Base-by-base conservation (phyloP, 2,797 vertebrate genomes). In the Diglossa cyanea region DNA sequence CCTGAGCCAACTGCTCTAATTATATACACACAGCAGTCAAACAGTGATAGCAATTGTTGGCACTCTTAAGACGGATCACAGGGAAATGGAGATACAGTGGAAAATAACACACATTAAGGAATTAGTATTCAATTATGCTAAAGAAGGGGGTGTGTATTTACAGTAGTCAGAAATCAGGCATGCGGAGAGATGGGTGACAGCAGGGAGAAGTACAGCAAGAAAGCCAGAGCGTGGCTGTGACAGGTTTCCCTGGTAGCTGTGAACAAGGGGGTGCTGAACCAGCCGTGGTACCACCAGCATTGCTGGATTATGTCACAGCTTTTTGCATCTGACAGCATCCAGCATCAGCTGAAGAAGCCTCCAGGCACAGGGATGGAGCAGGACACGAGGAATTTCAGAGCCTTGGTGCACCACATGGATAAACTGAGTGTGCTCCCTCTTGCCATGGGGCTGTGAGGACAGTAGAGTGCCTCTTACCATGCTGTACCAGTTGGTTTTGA, bases 1-100 rank as follows among this genome's bases (percentile, higher is more conserved):
- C 86, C 82, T 72, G 76, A 96, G 84, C 86, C 86, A 86, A 74
- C 62, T 70, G 58, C 72, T 97, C 93, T 96, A 97, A 97, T 95
- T 93, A 95, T 85, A 94, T 62, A 95, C 63, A 80, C 94, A 75
- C 33, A 80, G 78, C 54, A 93, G 93, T 94, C 73, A 76, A 88
- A 75, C 6, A 37, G 82, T 74, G 89, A 79, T 80, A 92, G 80
- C 58, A 86, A 79, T 85, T 86, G 54, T 55, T 83, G 70, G 57
- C 14, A 23, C 51, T 67, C 61, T 61, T 82, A 66, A 92, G 84
- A 88, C 0, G 2, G 81, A 76, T 85, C 75, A 63, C 35, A 61
- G 79, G 74, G 35, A 90, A 91, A 78, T 48, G 45, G 63, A 93
- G 73, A 84, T 77, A 86, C 26, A 68, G 54, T 51, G 67, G 75